Evolutionary conservation across 1,140 invertebrate genomes (phyloP), one percentile per base, ranked within the genome.

Genomic region (Aphelenchoides fujianensis): DNA sequence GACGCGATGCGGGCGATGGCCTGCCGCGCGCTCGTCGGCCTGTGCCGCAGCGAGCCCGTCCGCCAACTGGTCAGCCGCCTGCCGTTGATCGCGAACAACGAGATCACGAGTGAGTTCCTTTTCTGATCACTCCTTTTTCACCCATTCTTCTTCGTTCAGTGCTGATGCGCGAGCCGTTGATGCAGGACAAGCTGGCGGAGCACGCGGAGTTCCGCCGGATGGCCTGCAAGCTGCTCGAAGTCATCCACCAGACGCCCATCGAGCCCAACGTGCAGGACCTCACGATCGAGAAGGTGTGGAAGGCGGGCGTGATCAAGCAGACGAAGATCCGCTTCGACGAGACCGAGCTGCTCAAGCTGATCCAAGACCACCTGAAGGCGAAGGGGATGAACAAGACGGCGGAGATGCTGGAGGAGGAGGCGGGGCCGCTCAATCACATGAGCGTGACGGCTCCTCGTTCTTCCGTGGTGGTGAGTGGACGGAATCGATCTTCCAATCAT

Each of bases 171-270:
- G 94, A 97, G 87, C 95, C 96, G 30, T 93, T 90, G 72, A 87
- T 97, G 0, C 93, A 96, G 87, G 96, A 98, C 85, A 96, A 95
- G 85, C 88, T 93, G 0, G 90, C 91, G 72, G 94, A 97, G 79
- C 95, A 98, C 86, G 91, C 95, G 0, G 90, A 90, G 83, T 98
- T 98, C 86, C 95, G 96, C 85, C 94, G 94, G 84, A 93, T 94
- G 85, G 93, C 94, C 2, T 86, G 94, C 19, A 91, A 95, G 79
- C 86, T 98, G 16, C 88, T 98, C 68, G 93, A 95, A 85, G 87
- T 90, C 1, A 91, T 98, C 1, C 93, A 92, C 27, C 94, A 95
- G 1, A 94, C 94, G 83, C 89, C 91, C 9, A 88, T 89, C 70
- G 90, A 90, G 1, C 88, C 89, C 55, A 91, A 91, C 81, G 88